phyloP scores from a whole-genome alignment of 1,140 invertebrate species.

The Leptonema lineaticorne region DNA sequence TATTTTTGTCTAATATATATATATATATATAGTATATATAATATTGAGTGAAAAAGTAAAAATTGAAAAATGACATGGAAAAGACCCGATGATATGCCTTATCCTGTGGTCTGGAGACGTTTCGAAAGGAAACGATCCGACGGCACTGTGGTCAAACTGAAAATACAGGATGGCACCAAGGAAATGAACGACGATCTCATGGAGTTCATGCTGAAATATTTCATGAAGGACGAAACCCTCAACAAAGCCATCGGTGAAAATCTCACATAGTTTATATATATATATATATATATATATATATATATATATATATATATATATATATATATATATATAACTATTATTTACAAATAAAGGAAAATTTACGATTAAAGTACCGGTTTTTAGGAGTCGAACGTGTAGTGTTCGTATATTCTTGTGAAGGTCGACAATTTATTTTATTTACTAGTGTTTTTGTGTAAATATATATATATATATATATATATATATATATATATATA shows the following conservation, averaged over 20 bases:
- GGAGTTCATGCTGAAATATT: constrained; percentile 36
- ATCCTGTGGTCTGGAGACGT: constrained; percentile 33
- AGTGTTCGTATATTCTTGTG: too few relatives aligned
- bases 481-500: too few relatives aligned
- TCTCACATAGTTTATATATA: neutral
- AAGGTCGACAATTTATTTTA: too few relatives aligned
- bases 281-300: neutral
- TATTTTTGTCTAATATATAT: too few relatives aligned
- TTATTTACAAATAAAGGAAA: neutral
- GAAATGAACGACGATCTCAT: constrained; percentile 36
- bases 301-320: too few relatives aligned
- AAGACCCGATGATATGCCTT: constrained; percentile 25
- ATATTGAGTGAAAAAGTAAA: neutral
- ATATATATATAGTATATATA: too few relatives aligned
- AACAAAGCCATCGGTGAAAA: constrained; percentile 32
- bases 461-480: too few relatives aligned
- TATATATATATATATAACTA: neutral
- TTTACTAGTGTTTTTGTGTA: too few relatives aligned
- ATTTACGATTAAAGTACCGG: too few relatives aligned
- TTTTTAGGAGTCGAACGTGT: too few relatives aligned
- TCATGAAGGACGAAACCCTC: constrained; percentile 39
- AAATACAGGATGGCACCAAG: constrained; percentile 34
- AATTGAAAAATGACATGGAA: constrained; percentile 16
- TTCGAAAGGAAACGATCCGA: constrained; percentile 25
- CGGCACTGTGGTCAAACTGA: constrained; percentile 30